A percentile compares a stretch with the other conserved stretches of the same genome.
phyloP scores from a whole-genome alignment of 37 sponge, comb jelly and placozoan species.

The Mnemiopsis leidyi region DNA sequence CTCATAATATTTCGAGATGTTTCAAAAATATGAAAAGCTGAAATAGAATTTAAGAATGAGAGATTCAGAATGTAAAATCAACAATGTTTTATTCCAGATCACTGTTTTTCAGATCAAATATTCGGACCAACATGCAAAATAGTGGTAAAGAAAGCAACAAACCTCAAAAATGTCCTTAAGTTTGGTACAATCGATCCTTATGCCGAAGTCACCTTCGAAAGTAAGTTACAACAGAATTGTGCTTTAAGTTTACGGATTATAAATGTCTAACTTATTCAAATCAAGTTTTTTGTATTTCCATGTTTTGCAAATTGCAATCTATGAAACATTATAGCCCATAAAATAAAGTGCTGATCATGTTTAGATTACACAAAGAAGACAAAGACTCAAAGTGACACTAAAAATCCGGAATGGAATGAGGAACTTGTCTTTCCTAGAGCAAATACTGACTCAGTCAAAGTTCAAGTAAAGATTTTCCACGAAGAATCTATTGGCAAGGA shows the following conservation, averaged over 20 bases:
- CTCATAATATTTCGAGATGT: no score
- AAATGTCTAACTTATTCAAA: no score
- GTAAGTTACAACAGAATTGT: background rate
- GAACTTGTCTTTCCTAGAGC: constrained; percentile 38
- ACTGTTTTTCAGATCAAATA: constrained; percentile 64
- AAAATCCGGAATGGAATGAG: constrained; percentile 61
- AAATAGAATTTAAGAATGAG: no score
- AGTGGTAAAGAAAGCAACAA: constrained; percentile 17
- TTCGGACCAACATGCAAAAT: constrained; percentile 39
- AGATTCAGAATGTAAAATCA: no score
- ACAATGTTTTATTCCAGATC: no score
- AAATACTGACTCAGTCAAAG: constrained; percentile 28
- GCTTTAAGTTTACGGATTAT: no score
- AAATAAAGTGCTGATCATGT: no score
- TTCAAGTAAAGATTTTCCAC: constrained; percentile 62
- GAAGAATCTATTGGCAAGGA: constrained; percentile 30
- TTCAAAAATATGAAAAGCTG: no score
- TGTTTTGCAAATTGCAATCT: no score
- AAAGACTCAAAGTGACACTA: constrained; percentile 42
- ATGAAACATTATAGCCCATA: no score
- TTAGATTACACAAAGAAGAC: constrained; percentile 51
- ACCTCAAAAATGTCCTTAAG: constrained; percentile 31
- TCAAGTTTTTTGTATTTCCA: no score
- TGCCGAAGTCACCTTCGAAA: constrained; percentile 38
- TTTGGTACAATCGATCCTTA: constrained; percentile 62